Percentiles rank a stretch among this genome's conserved stretches.
These are phyloP conservation scores for Limnephilus lunatus DNA, from an alignment of 2,888 invertebrate genomes.

Conservation along the genomic window DNA sequence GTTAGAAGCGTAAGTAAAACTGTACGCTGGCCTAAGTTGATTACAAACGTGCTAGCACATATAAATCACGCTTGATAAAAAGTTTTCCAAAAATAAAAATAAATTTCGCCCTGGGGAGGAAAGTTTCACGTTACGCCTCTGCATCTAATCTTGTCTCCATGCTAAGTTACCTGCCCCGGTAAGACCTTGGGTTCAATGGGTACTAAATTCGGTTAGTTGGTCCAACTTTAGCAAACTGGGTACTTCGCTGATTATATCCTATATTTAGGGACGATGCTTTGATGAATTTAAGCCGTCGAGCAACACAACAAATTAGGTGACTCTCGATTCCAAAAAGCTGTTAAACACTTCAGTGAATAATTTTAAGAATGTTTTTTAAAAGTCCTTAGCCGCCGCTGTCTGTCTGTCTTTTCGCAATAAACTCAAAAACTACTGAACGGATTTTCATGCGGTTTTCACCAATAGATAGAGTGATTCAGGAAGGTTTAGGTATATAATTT, in stretches of 20 bases:
- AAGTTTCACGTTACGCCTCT: neutral
- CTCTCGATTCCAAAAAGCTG: neutral
- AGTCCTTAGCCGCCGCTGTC: too few species aligned
- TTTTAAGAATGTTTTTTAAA: neutral
- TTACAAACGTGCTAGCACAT: neutral
- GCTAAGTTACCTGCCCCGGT: neutral
- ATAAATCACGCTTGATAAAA: neutral
- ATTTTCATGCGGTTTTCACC: too few species aligned
- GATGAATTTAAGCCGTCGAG: neutral
- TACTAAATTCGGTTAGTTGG: neutral
- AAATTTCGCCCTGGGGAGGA: neutral
- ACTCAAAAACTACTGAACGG: too few species aligned
- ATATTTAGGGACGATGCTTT: neutral
- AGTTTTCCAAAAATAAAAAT: neutral
- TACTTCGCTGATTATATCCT: neutral
- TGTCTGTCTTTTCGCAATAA: too few species aligned
- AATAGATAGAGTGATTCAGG: too few species aligned
- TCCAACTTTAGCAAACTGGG: neutral
- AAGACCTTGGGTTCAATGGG: neutral
- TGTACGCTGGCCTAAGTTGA: neutral
- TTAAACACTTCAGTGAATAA: neutral
- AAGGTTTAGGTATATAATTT: too few species aligned
- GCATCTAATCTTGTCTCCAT: constrained; percentile 2
- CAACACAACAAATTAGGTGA: neutral
- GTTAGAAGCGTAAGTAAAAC: neutral